Conservation (phyloP, 2,113 vertebrate species). For the Cyanoderma ruficeps region DNA sequence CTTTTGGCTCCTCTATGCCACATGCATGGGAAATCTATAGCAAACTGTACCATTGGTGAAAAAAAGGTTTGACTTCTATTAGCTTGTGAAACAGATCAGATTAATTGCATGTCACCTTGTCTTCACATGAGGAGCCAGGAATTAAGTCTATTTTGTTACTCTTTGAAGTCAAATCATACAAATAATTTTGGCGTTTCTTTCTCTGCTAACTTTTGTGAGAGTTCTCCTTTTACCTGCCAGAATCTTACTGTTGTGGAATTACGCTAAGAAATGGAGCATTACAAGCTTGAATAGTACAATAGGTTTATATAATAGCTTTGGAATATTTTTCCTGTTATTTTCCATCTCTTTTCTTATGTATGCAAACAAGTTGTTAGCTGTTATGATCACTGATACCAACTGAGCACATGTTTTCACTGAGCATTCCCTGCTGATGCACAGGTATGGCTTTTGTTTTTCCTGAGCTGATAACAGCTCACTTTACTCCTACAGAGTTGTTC, state of each 20-base stretch:
- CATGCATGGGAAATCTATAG: neutral
- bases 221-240: neutral
- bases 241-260: neutral
- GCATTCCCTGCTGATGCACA: neutral
- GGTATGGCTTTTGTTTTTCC: neutral
- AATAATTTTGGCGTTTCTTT: neutral
- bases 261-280: neutral
- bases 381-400: neutral
- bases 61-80: neutral
- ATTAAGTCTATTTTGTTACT: neutral
- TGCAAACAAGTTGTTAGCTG: constrained; percentile 12
- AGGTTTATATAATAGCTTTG: neutral
- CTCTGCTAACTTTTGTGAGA: neutral
- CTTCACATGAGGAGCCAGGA: neutral
- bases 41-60: neutral
- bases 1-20: neutral
- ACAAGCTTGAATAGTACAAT: neutral
- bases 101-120: neutral
- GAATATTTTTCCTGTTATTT: constrained; percentile 10
- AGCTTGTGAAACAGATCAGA: neutral
- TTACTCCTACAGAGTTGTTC: neutral
- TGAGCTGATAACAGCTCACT: neutral
- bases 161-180: neutral
- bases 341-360: neutral
- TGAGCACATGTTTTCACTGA: neutral